Percentiles rank a stretch among this genome's conserved stretches.
Conservation (phyloP, 2,888 invertebrate genomes). For the Pasiphila rectangulata region DNA sequence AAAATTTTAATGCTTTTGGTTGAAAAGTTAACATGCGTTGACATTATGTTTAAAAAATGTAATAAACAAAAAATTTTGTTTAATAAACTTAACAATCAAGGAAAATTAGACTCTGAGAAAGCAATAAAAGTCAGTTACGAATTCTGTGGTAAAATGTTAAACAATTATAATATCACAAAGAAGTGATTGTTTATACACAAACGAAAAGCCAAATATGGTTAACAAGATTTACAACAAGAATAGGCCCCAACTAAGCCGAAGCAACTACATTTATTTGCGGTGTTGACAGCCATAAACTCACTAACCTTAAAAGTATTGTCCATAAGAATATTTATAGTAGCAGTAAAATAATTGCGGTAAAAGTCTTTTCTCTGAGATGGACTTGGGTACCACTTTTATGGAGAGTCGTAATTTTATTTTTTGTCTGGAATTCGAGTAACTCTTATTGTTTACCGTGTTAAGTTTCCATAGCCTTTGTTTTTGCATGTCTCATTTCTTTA, state of each 20-base stretch:
- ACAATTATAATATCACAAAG: constrained; percentile 21
- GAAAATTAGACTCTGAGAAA: background rate
- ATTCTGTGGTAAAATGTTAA: constrained; percentile 11
- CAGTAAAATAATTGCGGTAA: constrained; percentile 67
- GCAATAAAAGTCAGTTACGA: constrained; percentile 2
- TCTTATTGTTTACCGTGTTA: constrained; percentile 51
- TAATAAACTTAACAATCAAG: background rate
- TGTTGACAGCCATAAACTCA: constrained; percentile 62
- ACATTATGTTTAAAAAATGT: too few relatives aligned
- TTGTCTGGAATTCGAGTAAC: constrained; percentile 49
- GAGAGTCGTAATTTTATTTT: constrained; percentile 55
- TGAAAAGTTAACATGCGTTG: too few relatives aligned
- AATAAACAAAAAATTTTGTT: background rate
- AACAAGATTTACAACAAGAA: constrained; percentile 47
- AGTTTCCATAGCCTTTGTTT: constrained; percentile 42
- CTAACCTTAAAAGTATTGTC: constrained; percentile 57
- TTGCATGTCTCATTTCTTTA: constrained; percentile 27
- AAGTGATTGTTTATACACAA: constrained; percentile 30
- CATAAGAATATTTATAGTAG: constrained; percentile 61
- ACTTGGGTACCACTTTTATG: constrained; percentile 54
- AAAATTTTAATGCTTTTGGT: constrained; percentile 63
- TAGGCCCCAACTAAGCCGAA: constrained; percentile 32
- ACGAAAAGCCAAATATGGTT: constrained; percentile 40
- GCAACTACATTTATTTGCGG: constrained; percentile 55
- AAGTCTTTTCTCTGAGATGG: constrained; percentile 54